Conservation (phyloP, 2,113 vertebrate species). For the Corythoichthys haematopterus region DNA sequence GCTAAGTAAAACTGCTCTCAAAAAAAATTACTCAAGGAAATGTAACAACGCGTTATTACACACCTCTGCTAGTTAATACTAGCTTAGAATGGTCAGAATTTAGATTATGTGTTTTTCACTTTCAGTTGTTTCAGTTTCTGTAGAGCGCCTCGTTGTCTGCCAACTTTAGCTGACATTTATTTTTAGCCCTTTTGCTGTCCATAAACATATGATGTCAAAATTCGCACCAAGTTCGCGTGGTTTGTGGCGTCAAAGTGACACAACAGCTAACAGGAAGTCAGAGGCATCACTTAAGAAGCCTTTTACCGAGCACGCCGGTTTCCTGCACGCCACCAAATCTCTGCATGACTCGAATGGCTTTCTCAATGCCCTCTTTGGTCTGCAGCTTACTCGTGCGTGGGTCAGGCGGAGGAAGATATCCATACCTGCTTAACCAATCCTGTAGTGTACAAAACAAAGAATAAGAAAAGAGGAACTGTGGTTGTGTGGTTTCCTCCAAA, state of each 20-base stretch:
- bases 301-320: constrained; percentile 78
- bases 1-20: too few species aligned
- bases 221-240: neutral
- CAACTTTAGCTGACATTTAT: neutral
- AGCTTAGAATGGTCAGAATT: too few species aligned
- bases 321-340: constrained; percentile 77
- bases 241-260: constrained; percentile 10
- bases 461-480: neutral
- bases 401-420: constrained; percentile 80
- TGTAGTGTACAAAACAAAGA: constrained; percentile 35
- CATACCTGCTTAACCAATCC: constrained; percentile 86
- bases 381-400: constrained; percentile 75
- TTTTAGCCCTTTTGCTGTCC: neutral
- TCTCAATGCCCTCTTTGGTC: constrained; percentile 69
- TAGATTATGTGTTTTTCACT: neutral
- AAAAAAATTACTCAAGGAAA: too few species aligned
- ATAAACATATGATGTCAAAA: neutral
- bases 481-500: neutral
- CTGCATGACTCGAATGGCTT: constrained; percentile 81
- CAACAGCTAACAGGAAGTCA: constrained; percentile 1
- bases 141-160: neutral
- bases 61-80: too few species aligned
- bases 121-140: neutral
- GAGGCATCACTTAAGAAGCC: neutral
- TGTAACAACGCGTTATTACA: too few species aligned